These are phyloP conservation scores for Cephus spinipes DNA, from an alignment of 2,888 invertebrate species.

Conservation along the genomic window DNA sequence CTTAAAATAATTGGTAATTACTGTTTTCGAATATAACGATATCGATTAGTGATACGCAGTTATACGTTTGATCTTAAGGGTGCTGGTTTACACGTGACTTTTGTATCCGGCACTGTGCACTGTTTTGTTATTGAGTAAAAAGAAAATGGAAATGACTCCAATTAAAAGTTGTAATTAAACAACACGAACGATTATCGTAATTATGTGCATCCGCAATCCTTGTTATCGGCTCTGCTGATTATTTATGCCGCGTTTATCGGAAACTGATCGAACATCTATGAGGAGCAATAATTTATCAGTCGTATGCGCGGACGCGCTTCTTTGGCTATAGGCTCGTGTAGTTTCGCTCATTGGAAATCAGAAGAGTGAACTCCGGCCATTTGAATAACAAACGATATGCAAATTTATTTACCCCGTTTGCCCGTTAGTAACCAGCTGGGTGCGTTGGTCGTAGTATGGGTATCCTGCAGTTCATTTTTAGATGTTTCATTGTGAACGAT, in stretches of 20 bases:
- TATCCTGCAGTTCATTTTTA: constrained; percentile 6
- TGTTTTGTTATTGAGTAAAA: too few relatives aligned
- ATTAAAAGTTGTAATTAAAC: constrained; percentile 31
- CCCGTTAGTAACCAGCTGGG: constrained; percentile 22
- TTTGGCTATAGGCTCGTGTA: constrained; percentile 35
- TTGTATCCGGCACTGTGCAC: too few relatives aligned
- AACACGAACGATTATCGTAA: constrained; percentile 47
- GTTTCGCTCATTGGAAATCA: constrained; percentile 56
- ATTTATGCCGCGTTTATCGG: constrained; percentile 36
- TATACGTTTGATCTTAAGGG: too few relatives aligned
- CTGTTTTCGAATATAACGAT: too few relatives aligned
- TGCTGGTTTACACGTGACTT: too few relatives aligned
- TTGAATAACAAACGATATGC: constrained; percentile 65
- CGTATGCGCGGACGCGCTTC: constrained; percentile 46
- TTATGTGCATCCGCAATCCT: constrained; percentile 48
- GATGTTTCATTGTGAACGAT: constrained; percentile 16
- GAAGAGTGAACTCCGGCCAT: constrained; percentile 55
- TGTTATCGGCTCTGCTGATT: constrained; percentile 47
- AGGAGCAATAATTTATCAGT: constrained; percentile 53
- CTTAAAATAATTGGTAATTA: too few relatives aligned
- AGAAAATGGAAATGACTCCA: too few relatives aligned
- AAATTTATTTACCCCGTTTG: constrained; percentile 45
- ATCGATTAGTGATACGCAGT: too few relatives aligned
- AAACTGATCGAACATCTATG: constrained; percentile 28
- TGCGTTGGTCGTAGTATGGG: neutral